These are phyloP conservation scores for Zonotrichia leucophrys DNA, from an alignment of 2,113 vertebrate species.

Conservation along the genomic window DNA sequence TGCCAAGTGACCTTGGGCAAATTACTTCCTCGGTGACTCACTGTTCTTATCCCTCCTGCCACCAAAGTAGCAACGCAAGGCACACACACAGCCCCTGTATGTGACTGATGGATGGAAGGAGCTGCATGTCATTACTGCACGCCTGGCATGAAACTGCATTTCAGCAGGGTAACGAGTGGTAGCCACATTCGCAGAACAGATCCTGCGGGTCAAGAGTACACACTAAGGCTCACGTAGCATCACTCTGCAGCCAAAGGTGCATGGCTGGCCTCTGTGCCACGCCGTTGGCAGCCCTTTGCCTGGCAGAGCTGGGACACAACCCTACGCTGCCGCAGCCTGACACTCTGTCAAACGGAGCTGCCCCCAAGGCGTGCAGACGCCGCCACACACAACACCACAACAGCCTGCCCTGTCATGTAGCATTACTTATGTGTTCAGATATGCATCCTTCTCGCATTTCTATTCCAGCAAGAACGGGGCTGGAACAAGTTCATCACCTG, in stretches of 20 bases:
- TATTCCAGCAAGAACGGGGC: constrained; percentile 11
- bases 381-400: neutral
- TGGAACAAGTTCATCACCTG: constrained; percentile 37
- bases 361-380: neutral
- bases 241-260: rapidly evolving
- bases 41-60: neutral
- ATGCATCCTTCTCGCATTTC: constrained; percentile 59
- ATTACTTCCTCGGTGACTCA: neutral
- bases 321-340: neutral
- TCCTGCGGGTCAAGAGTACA: rapidly evolving
- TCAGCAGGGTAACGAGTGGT: neutral
- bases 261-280: rapidly evolving
- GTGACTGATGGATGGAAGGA: neutral
- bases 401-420: constrained; percentile 55
- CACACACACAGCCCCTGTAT: neutral
- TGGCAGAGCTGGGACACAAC: neutral
- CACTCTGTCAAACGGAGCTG: neutral
- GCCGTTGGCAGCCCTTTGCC: rapidly evolving
- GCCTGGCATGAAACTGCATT: neutral
- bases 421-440: constrained; percentile 42
- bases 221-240: neutral
- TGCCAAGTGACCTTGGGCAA: neutral
- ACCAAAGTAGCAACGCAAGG: neutral
- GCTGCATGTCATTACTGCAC: neutral
- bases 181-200: rapidly evolving